phyloP scores from a whole-genome alignment of 2,113 vertebrate species.

The Colius striatus region DNA sequence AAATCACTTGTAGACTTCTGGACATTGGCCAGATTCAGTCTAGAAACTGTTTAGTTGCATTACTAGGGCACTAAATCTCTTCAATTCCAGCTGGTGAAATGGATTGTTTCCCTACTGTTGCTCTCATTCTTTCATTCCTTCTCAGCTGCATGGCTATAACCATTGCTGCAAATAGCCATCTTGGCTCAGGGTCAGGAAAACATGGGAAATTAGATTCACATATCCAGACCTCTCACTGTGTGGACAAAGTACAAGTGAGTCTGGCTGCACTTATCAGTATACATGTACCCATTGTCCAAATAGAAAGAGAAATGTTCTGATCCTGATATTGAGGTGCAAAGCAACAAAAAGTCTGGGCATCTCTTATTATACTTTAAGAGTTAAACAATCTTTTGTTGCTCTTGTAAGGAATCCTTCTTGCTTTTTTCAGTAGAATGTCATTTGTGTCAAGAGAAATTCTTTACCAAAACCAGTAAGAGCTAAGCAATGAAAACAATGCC shows the following conservation, averaged over 20 bases:
- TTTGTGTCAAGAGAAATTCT: not conserved
- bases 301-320: not conserved
- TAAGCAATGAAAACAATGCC: not conserved
- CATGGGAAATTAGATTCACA: not conserved
- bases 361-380: not conserved
- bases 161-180: not conserved
- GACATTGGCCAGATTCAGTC: not conserved
- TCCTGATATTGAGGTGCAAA: not conserved
- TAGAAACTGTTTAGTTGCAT: not conserved
- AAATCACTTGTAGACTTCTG: not conserved
- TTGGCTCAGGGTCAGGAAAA: not conserved
- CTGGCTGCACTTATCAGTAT: not conserved
- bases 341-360: not conserved
- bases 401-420: not conserved
- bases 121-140: not conserved
- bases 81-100: not conserved
- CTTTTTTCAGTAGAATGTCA: not conserved
- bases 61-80: not conserved
- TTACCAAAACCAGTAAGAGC: not conserved
- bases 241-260: not conserved
- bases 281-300: not conserved
- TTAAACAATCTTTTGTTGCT: not conserved
- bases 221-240: not conserved
- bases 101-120: not conserved
- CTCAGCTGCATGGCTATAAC: accelerated